Percentiles rank a stretch among this genome's conserved stretches.
These are phyloP conservation scores for Epinotia demarniana DNA, from an alignment of 2,888 invertebrate species.

Conservation along the genomic window DNA sequence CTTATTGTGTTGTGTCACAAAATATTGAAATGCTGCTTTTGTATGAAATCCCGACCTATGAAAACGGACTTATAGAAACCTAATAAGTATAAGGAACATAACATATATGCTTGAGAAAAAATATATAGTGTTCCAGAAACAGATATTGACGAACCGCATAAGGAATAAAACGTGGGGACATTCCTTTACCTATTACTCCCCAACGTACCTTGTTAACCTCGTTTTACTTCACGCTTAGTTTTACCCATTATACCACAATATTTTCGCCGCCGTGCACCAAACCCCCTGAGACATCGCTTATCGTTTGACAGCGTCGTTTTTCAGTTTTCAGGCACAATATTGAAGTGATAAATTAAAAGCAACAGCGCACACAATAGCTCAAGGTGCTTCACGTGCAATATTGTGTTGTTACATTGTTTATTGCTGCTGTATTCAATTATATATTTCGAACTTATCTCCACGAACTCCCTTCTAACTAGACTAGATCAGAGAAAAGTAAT, in stretches of 20 bases:
- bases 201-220: no score
- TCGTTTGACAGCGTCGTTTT: background rate
- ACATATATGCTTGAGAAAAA: no score
- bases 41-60: no score
- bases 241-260: background rate
- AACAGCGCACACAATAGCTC: slow-evolving; percentile 47
- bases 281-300: background rate
- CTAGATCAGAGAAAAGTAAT: background rate
- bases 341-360: slow-evolving; percentile 56
- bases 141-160: no score
- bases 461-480: background rate
- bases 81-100: no score
- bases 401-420: slow-evolving; percentile 64
- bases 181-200: no score
- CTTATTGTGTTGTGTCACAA: no score
- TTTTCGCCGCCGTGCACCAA: background rate
- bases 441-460: slow-evolving; percentile 54
- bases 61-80: no score
- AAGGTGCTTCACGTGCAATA: slow-evolving; percentile 56
- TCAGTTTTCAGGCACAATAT: slow-evolving; percentile 48
- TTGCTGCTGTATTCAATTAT: slow-evolving; percentile 60
- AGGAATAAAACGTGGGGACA: no score
- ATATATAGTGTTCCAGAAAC: no score
- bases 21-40: no score
- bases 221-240: no score